These are phyloP conservation scores for Maconellicoccus hirsutus DNA, from an alignment of 1,140 invertebrate species.

Conservation along the genomic window DNA sequence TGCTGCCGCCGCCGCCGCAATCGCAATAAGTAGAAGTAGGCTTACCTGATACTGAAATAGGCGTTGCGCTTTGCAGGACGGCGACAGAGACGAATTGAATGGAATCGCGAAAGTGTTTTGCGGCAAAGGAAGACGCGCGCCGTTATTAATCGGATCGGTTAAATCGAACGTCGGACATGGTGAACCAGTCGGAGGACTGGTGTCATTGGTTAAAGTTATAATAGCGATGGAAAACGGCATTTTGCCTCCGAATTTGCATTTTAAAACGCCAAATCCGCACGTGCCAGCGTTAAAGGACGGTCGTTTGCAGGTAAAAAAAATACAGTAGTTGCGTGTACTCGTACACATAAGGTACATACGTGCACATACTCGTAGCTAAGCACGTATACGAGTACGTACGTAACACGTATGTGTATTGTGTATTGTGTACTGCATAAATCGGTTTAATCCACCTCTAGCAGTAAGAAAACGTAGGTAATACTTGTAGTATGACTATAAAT, in stretches of 20 bases:
- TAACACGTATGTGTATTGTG: too few species aligned
- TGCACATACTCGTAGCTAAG: too few species aligned
- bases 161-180: constrained; percentile 65
- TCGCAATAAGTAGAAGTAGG: too few species aligned
- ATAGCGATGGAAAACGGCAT: constrained; percentile 27
- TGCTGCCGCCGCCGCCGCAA: too few species aligned
- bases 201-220: constrained; percentile 42
- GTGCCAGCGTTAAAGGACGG: constrained; percentile 49
- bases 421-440: too few species aligned
- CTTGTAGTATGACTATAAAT: too few species aligned
- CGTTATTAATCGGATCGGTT: constrained; percentile 55
- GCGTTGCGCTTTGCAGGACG: constrained; percentile 26
- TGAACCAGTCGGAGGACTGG: constrained; percentile 51
- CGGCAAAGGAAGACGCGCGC: constrained; percentile 34
- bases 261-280: constrained; percentile 45
- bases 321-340: too few species aligned
- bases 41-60: too few species aligned
- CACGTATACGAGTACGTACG: too few species aligned
- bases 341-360: too few species aligned
- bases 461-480: too few species aligned
- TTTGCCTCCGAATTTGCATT: constrained; percentile 44
- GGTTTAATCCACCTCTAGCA: too few species aligned
- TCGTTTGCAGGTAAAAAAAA: constrained; percentile 40
- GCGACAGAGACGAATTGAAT: constrained; percentile 32
- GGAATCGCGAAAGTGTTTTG: constrained; percentile 35